Evolutionary conservation across 2,113 vertebrate genomes (phyloP), one percentile per base, ranked within the genome.

Genomic region (Oreochromis tanganicae): DNA sequence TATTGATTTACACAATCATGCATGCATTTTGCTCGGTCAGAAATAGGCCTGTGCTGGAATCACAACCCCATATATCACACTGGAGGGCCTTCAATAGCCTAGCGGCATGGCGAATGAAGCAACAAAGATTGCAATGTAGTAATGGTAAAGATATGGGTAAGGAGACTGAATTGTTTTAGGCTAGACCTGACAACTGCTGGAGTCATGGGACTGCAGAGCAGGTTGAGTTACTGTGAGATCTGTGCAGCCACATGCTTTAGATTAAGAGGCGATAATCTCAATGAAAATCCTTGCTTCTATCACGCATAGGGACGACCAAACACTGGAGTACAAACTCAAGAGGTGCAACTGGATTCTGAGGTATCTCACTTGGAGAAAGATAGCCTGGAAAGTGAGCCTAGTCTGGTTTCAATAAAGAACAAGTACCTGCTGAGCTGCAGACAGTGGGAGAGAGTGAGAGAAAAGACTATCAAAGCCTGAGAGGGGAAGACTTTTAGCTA

Each of bases 241-340:
- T 63, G 81, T 36, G 85, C 86, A 85, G 68, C 90, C 96, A 97
- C 95, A 97, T 96, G 95, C 91, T 95, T 95, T 90, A 96, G 96
- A 97, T 97, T 97, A 97, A 94, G 94, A 97, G 93, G 95, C 83
- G 34, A 90, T 97, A 96, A 97, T 97, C 95, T 91, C 91, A 83
- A 92, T 92, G 93, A 94, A 96, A 95, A 95, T 86, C 75, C 89
- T 52, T 81, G 91, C 93, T 83, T 85, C 89, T 94, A 90, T 94
- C 80, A 14, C 81, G 84, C 89, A 93, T 86, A 87, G 89, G 87
- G 55, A 93, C 48, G 43, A 75, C 57, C 84, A 84, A 87, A 89
- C 71, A 93, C 93, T 94, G 87, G 63, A 84, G 85, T 59, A 79
- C 75, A 91, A 90, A 90, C 90, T 86, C 90, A 11, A 88, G 91